Conservation (phyloP, 2,888 invertebrate species). For the Plagodis dolabraria region DNA sequence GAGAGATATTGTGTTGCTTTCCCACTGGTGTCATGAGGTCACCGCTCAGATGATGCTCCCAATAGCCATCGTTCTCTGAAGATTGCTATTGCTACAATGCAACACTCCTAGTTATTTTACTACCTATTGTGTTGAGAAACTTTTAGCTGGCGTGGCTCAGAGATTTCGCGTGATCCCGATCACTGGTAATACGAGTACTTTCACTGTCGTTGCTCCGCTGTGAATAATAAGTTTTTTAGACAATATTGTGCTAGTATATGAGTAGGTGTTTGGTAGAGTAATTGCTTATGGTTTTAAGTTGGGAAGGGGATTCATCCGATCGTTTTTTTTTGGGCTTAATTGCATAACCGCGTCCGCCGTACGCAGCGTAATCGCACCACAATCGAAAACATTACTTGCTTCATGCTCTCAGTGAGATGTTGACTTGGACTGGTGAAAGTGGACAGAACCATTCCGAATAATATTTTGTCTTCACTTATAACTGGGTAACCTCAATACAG, state of each 20-base stretch:
- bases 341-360: slow-evolving; percentile 32
- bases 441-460: slow-evolving; percentile 45
- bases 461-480: slow-evolving; percentile 41
- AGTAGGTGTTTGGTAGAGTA: no score
- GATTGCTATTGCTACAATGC: slow-evolving; percentile 6
- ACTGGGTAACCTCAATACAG: slow-evolving; percentile 55
- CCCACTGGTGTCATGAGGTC: slow-evolving; percentile 37
- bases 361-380: slow-evolving; percentile 30
- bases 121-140: slow-evolving; percentile 13
- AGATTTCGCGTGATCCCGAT: background rate
- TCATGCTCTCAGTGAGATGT: slow-evolving; percentile 40
- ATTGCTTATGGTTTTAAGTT: no score
- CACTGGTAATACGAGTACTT: slow-evolving; percentile 5
- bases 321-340: slow-evolving; percentile 24
- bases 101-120: slow-evolving; percentile 10
- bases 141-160: slow-evolving; percentile 4
- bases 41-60: slow-evolving; percentile 16
- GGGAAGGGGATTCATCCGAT: slow-evolving; percentile 5
- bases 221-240: no score
- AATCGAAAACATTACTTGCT: slow-evolving; percentile 24
- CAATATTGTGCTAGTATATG: no score
- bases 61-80: slow-evolving; percentile 15
- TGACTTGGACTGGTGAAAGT: slow-evolving; percentile 54
- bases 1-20: slow-evolving; percentile 34
- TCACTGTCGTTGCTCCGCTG: slow-evolving; percentile 14